Base-by-base conservation (phyloP, 2,113 vertebrate genomes). In the Cheilinus undulatus region DNA sequence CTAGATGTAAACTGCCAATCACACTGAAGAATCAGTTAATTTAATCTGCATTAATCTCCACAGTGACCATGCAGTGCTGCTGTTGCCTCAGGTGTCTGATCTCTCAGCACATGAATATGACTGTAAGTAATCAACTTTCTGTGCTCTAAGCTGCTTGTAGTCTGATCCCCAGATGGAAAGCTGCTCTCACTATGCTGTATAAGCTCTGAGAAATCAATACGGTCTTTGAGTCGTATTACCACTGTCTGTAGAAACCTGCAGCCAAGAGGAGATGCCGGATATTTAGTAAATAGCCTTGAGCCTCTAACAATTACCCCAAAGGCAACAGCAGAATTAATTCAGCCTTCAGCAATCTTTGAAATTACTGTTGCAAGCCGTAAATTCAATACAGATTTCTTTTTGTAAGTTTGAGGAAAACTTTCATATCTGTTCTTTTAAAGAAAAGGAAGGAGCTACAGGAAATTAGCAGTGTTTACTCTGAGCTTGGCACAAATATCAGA, bases 121-220 rank as follows among this genome's bases (percentile, higher is more conserved):
- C 20, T 22, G 34, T 45, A 65, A 63, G 60, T 61, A 56, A 22
- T 15, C 32, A 70, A 7, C 27, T 50, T 2, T 11, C n/a, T 34
- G 32, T 34, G 8, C 32, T 17, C 22, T 32, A 19, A 68, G n/a
- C 30, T 45, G 52, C 38, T 72, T 71, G 15, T 22, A 7, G 20
- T 61, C 64, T 51, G 64, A 77, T 61, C 61, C 23, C 22, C 45
- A 58, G 56, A 75, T 52, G 60, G 48, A 67, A 52, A 28, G 30
- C 13, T 13, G 26, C 20, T 58, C 65, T 52, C 20, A 30, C 68
- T 72, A 65, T 72, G 28, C 52, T 54, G 19, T 20, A 22, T 46
- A 57, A 28, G 54, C 49, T 63, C 52, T 43, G 38, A 36, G 34
- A 81, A 80, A 82, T 86, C 63, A 82, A 76, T 65, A 59, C 46